Percentiles rank a stretch among this genome's conserved stretches.
phyloP scores from a whole-genome alignment of 2,797 vertebrate species.

The Anas acuta region DNA sequence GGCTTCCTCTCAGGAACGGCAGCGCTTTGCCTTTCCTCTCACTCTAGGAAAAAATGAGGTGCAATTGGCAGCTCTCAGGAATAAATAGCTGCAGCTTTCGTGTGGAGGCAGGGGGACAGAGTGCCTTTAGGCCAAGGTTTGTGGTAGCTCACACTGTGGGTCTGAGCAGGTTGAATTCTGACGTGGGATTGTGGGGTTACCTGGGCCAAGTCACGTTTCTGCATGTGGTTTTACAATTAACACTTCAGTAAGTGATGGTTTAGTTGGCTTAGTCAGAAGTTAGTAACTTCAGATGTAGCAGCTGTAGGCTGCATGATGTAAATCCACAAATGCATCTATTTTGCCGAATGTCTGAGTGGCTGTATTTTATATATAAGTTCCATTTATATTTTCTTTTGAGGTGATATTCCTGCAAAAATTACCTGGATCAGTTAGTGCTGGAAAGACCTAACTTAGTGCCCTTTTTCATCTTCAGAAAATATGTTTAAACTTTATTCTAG shows the following conservation, averaged over 20 bases:
- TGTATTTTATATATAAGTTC: slow-evolving; percentile 4
- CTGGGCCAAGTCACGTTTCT: neutral
- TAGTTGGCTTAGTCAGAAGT: neutral
- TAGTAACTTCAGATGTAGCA: neutral
- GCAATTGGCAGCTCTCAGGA: neutral
- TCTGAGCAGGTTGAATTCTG: neutral
- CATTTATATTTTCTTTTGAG: neutral
- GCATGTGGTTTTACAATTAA: neutral
- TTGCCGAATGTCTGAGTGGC: neutral
- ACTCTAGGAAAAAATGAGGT: neutral
- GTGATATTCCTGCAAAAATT: neutral
- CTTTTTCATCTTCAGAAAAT: slow-evolving; percentile 18
- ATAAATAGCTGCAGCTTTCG: neutral
- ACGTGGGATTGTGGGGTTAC: accelerated
- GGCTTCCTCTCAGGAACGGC: neutral
- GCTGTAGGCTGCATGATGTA: neutral
- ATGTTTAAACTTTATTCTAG: neutral
- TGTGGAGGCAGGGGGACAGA: neutral
- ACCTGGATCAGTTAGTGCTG: neutral
- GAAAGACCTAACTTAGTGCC: neutral
- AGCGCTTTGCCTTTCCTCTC: neutral
- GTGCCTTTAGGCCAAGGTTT: neutral
- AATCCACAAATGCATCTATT: neutral
- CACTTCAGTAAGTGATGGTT: neutral
- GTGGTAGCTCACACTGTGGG: neutral